These are phyloP conservation scores for Microplitis mediator DNA, from an alignment of 1,140 invertebrate genomes.

Conservation along the genomic window DNA sequence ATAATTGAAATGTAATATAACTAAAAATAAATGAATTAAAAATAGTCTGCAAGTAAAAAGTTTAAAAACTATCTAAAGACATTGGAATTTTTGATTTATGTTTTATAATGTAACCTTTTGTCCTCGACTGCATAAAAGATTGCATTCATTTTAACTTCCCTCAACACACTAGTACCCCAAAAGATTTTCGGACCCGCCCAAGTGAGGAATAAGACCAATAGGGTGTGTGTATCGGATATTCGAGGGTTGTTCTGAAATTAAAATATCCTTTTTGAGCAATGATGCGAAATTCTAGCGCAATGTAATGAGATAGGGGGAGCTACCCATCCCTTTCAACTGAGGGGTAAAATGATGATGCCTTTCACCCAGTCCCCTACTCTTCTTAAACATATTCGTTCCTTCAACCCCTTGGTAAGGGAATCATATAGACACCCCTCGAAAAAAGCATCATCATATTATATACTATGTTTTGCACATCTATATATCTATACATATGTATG, in stretches of 20 bases:
- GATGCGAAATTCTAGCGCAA: conserved; percentile 34
- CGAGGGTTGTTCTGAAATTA: conserved; percentile 47
- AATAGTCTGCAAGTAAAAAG: no score
- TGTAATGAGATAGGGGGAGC: conserved; percentile 15
- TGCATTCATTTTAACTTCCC: conserved; percentile 12
- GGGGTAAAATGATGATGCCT: conserved; percentile 2
- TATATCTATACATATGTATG: conserved; percentile 6
- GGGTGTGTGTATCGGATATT: conserved; percentile 2
- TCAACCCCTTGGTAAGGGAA: conserved; percentile 24
- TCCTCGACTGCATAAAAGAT: background rate
- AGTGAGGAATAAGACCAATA: conserved; percentile 40
- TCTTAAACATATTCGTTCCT: background rate
- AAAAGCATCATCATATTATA: conserved; percentile 27
- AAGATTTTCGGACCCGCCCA: conserved; percentile 42
- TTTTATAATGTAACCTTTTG: background rate
- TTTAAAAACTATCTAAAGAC: no score
- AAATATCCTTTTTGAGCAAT: conserved; percentile 51
- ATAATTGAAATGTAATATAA: no score
- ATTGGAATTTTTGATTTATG: no score
- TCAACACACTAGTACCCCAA: background rate
- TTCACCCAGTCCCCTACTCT: background rate
- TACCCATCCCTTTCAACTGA: background rate
- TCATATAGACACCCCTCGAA: conserved; percentile 21
- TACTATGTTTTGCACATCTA: background rate
- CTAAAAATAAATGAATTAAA: no score